Conservation (phyloP, 2,797 vertebrate genomes). For the Propithecus perrieri region DNA sequence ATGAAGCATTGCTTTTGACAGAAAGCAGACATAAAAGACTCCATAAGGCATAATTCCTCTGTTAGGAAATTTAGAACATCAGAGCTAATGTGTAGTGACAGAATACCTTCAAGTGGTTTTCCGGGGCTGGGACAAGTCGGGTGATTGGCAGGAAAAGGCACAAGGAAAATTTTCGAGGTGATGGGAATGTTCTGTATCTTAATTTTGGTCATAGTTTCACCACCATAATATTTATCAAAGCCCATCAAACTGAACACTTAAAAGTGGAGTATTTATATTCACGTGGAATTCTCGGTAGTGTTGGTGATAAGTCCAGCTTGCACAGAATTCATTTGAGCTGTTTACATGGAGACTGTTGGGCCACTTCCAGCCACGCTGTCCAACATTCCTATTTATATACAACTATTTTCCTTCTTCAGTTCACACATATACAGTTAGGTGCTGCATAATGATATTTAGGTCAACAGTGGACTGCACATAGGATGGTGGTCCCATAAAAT, state of each 20-base stretch:
- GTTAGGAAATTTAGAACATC: background rate
- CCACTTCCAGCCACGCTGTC: background rate
- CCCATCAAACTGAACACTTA: background rate
- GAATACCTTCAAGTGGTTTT: background rate
- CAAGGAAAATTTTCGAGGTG: background rate
- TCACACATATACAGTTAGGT: background rate
- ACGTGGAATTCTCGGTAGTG: background rate
- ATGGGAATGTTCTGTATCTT: background rate
- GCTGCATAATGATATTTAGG: background rate
- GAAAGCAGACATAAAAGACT: background rate
- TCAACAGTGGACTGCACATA: background rate
- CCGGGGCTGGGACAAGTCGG: background rate
- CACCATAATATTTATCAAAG: background rate
- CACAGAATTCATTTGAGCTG: background rate
- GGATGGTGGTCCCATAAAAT: background rate
- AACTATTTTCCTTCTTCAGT: background rate
- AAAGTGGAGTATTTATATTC: background rate
- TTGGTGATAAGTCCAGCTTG: background rate
- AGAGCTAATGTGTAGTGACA: background rate
- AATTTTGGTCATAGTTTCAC: background rate
- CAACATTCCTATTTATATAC: background rate
- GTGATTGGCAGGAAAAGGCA: background rate
- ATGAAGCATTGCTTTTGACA: background rate
- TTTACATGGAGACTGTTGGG: background rate
- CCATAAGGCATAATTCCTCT: background rate